A percentile compares a stretch with the other conserved stretches of the same genome.
Conservation (phyloP, 1,140 invertebrate species). For the Propsilocerus akamusi region DNA sequence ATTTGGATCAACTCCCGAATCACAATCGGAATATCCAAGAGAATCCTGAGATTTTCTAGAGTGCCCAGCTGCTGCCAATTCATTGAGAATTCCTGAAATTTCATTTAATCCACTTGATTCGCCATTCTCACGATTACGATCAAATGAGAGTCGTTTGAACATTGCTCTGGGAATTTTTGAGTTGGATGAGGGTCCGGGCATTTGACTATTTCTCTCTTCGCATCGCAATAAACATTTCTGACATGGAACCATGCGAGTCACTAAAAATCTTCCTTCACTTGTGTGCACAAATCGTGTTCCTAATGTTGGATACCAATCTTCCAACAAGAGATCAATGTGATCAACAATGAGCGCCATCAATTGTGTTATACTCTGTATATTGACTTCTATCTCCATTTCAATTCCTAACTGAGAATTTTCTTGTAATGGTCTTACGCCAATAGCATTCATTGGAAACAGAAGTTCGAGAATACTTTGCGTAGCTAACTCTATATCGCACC, state of each 20-base stretch:
- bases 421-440: conserved; percentile 13
- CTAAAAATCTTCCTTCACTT: conserved; percentile 84
- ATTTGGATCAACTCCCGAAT: conserved; percentile 37
- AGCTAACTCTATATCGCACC: conserved; percentile 67
- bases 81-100: background rate
- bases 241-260: conserved; percentile 89
- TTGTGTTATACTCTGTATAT: conserved; percentile 61
- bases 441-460: conserved; percentile 41
- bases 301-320: conserved; percentile 95
- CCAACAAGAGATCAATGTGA: conserved; percentile 88
- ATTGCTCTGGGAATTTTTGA: background rate
- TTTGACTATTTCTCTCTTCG: conserved; percentile 15
- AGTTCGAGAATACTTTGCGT: conserved; percentile 77
- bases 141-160: background rate
- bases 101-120: conserved; percentile 15
- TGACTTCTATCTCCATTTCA: conserved; percentile 34
- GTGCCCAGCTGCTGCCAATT: background rate
- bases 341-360: conserved; percentile 83
- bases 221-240: conserved; percentile 50
- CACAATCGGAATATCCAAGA: conserved; percentile 29
- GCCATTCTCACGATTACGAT: background rate
- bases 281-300: conserved; percentile 95
- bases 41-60: conserved; percentile 12
- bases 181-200: background rate
- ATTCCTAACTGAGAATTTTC: conserved; percentile 7